phyloP scores from a whole-genome alignment of 2,797 vertebrate genomes.

The Loris lydekkerianus region DNA sequence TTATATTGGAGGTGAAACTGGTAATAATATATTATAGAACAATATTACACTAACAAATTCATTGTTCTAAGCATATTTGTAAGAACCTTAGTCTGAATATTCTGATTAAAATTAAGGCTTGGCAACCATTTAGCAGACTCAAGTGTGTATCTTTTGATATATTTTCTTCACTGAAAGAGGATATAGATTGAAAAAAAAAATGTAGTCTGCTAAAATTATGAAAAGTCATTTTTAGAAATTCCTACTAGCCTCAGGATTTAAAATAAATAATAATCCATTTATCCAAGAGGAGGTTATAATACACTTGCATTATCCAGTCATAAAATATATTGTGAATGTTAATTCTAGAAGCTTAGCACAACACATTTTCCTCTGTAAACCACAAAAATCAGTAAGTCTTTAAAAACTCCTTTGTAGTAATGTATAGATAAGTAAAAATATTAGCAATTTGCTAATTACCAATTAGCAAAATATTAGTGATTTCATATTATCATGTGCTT shows the following conservation, averaged over 20 bases:
- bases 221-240: not conserved
- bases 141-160: not conserved
- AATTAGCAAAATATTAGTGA: too few species aligned
- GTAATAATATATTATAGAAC: not conserved
- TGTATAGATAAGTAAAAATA: not conserved
- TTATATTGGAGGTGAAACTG: not conserved
- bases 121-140: not conserved
- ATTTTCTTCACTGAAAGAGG: conserved; percentile 2
- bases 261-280: not conserved
- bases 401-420: not conserved
- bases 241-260: not conserved
- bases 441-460: not conserved
- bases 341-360: not conserved
- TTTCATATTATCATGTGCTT: not conserved
- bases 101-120: not conserved
- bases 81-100: not conserved
- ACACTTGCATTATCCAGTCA: not conserved
- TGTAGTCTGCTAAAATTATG: not conserved
- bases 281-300: not conserved
- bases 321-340: conserved; percentile 21
- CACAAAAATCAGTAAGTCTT: not conserved
- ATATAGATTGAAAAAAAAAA: not conserved
- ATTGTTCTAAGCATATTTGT: not conserved
- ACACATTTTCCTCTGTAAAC: not conserved
- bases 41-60: not conserved